These are phyloP conservation scores for Cephus nigrinus DNA, from an alignment of 2,888 invertebrate species.

Conservation along the genomic window DNA sequence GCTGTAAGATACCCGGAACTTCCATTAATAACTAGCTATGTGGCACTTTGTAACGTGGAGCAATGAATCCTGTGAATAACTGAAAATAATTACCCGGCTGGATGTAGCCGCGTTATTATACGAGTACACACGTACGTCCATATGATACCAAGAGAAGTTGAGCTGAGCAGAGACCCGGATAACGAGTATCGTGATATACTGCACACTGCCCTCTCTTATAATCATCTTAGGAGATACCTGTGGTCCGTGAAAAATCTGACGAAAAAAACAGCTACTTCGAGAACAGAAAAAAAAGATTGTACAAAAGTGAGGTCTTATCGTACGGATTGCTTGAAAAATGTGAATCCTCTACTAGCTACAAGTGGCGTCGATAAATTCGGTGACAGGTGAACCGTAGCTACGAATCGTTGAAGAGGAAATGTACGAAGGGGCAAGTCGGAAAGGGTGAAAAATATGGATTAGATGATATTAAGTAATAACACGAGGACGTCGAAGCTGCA, in stretches of 20 bases:
- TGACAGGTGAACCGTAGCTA: background rate
- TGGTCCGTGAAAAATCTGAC: background rate
- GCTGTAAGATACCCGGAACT: conserved; percentile 25
- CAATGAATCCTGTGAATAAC: background rate
- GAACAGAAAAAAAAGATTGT: background rate
- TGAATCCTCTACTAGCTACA: background rate
- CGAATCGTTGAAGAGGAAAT: background rate
- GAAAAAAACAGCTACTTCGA: background rate
- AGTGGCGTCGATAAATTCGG: background rate
- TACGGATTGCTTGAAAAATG: background rate
- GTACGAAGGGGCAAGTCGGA: background rate
- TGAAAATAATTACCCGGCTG: background rate
- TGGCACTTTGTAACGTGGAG: conserved; percentile 22
- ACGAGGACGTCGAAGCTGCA: conserved; percentile 27
- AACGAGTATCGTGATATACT: background rate
- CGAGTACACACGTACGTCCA: background rate
- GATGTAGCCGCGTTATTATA: background rate
- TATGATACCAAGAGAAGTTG: background rate
- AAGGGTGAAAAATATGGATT: conserved; percentile 37
- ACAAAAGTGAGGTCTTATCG: background rate
- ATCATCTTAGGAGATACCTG: background rate
- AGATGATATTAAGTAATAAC: conserved; percentile 48
- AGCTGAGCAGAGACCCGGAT: background rate
- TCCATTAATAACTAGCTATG: conserved; percentile 41
- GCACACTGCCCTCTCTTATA: background rate